Percentiles rank a stretch among this genome's conserved stretches.
These are phyloP conservation scores for Epinephelus cyanopodus DNA, from an alignment of 2,113 vertebrate species.

Conservation along the genomic window DNA sequence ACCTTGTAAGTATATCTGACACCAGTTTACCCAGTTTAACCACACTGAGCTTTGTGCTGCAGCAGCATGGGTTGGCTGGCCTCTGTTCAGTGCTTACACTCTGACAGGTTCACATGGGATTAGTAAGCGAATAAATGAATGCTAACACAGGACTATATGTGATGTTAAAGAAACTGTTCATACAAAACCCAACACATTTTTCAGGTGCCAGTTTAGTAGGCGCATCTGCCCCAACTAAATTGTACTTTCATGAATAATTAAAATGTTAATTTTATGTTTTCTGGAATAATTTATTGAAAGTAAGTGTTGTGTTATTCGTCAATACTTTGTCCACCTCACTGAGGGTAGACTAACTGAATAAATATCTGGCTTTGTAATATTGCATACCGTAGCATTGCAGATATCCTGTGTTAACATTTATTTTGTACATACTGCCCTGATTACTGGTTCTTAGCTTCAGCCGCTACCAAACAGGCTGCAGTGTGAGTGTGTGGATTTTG, in stretches of 20 bases:
- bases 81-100: slow-evolving; percentile 46
- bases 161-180: slow-evolving; percentile 8
- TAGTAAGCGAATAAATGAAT: slow-evolving; percentile 24
- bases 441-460: slow-evolving; percentile 26
- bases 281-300: not conserved
- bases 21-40: slow-evolving; percentile 31
- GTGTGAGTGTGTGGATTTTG: slow-evolving; percentile 8
- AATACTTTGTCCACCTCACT: not conserved
- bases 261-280: not conserved
- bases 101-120: slow-evolving; percentile 25
- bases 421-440: slow-evolving; percentile 34
- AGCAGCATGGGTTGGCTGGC: slow-evolving; percentile 51
- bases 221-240: not conserved
- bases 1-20: slow-evolving; percentile 83
- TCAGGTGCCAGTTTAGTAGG: not conserved
- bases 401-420: slow-evolving; percentile 56
- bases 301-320: not conserved
- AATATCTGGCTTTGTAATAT: not conserved
- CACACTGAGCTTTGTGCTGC: slow-evolving; percentile 48
- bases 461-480: slow-evolving; percentile 10
- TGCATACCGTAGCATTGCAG: slow-evolving; percentile 4
- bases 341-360: not conserved
- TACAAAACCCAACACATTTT: not conserved
- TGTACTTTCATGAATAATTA: not conserved
- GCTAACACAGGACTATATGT: slow-evolving; percentile 39